Conservation (phyloP, 2,888 invertebrate species). For the Spilosoma lubricipeda region DNA sequence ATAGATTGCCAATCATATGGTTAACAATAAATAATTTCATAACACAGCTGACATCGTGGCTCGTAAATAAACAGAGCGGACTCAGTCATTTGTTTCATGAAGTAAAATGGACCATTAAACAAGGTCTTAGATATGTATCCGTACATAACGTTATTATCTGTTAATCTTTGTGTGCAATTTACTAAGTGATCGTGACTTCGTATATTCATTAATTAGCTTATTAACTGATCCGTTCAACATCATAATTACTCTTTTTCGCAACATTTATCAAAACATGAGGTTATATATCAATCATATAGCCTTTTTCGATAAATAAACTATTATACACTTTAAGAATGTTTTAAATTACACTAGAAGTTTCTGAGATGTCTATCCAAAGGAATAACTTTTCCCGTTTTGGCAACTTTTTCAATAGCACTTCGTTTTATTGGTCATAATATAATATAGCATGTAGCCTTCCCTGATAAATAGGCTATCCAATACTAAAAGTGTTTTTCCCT, state of each 20-base stretch:
- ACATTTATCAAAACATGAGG: too few relatives aligned
- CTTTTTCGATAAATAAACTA: not conserved
- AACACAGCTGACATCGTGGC: conserved; percentile 44
- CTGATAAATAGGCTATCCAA: too few relatives aligned
- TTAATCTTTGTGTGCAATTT: conserved; percentile 35
- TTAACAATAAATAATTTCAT: conserved; percentile 29
- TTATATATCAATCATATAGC: not conserved
- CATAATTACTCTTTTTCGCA: too few relatives aligned
- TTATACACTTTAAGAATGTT: not conserved
- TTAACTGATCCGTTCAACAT: not conserved
- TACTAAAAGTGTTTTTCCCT: too few relatives aligned
- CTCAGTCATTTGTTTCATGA: conserved; percentile 9
- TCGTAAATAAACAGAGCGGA: conserved; percentile 37
- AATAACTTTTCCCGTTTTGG: too few relatives aligned
- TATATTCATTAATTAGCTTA: conserved; percentile 3
- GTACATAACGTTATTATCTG: conserved; percentile 29
- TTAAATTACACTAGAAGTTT: not conserved
- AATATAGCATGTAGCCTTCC: too few relatives aligned
- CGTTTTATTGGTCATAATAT: too few relatives aligned
- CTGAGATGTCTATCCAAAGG: not conserved
- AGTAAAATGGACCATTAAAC: conserved; percentile 39
- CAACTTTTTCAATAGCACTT: too few relatives aligned
- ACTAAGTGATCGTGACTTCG: conserved; percentile 34
- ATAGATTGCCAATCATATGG: conserved; percentile 18
- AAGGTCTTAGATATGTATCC: conserved; percentile 28